phyloP scores from a whole-genome alignment of 2,888 invertebrate genomes.

The Nomada fucata region DNA sequence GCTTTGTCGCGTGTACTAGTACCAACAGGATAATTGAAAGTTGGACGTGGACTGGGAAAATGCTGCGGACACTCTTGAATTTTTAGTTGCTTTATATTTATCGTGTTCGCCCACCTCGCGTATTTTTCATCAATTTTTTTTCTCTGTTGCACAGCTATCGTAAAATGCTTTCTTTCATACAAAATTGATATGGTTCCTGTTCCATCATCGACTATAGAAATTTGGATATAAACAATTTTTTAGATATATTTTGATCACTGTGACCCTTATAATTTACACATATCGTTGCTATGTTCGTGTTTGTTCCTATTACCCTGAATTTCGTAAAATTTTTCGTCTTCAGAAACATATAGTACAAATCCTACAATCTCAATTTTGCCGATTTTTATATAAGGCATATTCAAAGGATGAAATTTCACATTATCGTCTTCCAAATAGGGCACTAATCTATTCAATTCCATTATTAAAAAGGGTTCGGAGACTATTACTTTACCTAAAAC shows the following conservation, averaged over 20 bases:
- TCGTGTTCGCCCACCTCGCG: neutral
- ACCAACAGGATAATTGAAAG: constrained; percentile 18
- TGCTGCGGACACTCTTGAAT: neutral
- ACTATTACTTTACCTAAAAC: constrained; percentile 18
- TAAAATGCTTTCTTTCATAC: neutral
- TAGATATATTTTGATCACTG: neutral
- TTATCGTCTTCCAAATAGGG: constrained; percentile 30
- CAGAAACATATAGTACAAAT: constrained; percentile 9
- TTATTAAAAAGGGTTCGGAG: constrained; percentile 41
- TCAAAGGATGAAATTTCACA: constrained; percentile 54
- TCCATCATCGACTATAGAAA: constrained; percentile 57
- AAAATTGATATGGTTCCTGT: constrained; percentile 38
- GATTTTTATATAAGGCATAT: constrained; percentile 53
- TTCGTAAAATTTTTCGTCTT: neutral
- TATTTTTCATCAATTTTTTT: constrained; percentile 32
- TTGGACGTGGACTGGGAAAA: constrained; percentile 30
- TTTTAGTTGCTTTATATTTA: neutral
- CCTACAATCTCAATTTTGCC: constrained; percentile 48
- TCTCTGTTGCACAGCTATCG: accelerated
- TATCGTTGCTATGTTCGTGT: neutral
- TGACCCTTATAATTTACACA: neutral
- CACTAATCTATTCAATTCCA: constrained; percentile 53
- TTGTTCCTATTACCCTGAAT: constrained; percentile 25
- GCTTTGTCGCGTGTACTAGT: constrained; percentile 16
- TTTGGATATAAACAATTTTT: neutral